Percentiles rank a stretch among this genome's conserved stretches.
Conservation (phyloP, 2,888 invertebrate species). For the Glomeris marginata region DNA sequence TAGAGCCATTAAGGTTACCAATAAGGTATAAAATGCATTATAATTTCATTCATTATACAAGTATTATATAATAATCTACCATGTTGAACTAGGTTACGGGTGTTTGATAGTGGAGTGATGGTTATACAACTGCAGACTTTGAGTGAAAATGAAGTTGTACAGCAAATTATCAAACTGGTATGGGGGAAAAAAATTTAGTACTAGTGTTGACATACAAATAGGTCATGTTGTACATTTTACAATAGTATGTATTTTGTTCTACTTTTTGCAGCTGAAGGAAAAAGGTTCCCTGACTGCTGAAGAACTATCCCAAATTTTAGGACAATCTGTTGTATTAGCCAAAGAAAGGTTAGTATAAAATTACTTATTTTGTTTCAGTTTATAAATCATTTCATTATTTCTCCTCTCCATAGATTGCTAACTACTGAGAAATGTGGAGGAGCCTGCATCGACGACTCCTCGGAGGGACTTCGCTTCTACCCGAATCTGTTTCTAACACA, state of each 20-base stretch:
- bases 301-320: constrained; percentile 65
- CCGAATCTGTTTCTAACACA: constrained; percentile 60
- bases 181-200: constrained; percentile 12
- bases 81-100: constrained; percentile 58
- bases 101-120: constrained; percentile 90
- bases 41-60: background rate
- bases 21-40: constrained; percentile 15
- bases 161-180: constrained; percentile 28
- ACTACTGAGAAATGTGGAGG: constrained; percentile 72
- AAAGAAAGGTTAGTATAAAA: constrained; percentile 50
- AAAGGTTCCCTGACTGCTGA: constrained; percentile 64
- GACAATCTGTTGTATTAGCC: constrained; percentile 75
- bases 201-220: background rate
- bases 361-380: no score
- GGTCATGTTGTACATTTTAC: constrained; percentile 14
- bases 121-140: constrained; percentile 66
- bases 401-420: constrained; percentile 41
- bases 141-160: constrained; percentile 33
- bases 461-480: constrained; percentile 88
- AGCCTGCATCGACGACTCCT: constrained; percentile 86
- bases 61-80: constrained; percentile 29
- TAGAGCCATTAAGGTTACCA: constrained; percentile 34
- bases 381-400: background rate
- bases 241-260: constrained; percentile 2
- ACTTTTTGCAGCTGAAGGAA: constrained; percentile 29